A percentile compares a stretch with the other conserved stretches of the same genome.
phyloP scores from a whole-genome alignment of 2,797 vertebrate genomes.

The Xenentodon cancila region DNA sequence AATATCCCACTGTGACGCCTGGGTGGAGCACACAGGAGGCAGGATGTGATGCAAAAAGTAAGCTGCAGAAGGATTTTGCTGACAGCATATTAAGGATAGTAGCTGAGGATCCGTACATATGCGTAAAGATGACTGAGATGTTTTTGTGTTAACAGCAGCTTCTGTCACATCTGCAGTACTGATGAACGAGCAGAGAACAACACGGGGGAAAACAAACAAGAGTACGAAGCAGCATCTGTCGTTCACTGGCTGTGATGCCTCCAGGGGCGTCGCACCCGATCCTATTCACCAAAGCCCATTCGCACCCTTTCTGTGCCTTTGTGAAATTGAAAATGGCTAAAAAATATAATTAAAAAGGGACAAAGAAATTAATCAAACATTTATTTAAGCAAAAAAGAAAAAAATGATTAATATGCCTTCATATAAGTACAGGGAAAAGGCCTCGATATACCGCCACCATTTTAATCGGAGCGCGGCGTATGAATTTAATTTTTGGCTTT shows the following conservation, averaged over 20 bases:
- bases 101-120: not conserved
- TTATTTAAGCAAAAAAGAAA: no score
- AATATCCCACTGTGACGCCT: constrained; percentile 7
- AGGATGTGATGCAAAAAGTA: not conserved
- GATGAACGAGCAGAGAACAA: not conserved
- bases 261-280: not conserved
- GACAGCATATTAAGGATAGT: not conserved
- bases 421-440: no score
- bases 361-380: not conserved
- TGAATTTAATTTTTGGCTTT: no score
- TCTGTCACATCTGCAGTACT: not conserved
- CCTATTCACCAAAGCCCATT: not conserved
- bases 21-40: constrained; percentile 3
- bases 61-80: constrained; percentile 7
- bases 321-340: not conserved
- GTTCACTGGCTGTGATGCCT: not conserved
- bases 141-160: constrained; percentile 1
- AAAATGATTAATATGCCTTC: no score
- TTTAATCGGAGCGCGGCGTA: no score
- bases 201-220: not conserved
- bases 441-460: no score
- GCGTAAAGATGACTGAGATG: not conserved
- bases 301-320: not conserved
- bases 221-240: not conserved
- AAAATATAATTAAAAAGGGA: not conserved